Evolutionary conservation across 2,113 vertebrate genomes (phyloP).

Genomic region (Melanotaenia duboulayi): DNA sequence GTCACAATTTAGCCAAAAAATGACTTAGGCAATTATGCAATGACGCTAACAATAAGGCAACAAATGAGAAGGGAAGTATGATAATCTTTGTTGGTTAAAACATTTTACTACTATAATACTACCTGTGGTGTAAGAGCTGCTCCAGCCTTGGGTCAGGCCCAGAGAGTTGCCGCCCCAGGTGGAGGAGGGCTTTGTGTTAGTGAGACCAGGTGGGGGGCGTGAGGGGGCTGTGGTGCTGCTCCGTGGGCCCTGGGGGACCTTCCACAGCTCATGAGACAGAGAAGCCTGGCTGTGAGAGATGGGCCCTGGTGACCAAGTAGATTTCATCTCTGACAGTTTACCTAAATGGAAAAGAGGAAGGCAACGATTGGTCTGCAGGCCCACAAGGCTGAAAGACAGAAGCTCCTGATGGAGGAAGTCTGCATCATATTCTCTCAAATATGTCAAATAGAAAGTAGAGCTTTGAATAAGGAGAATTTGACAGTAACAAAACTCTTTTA

Average conservation of each 20-base stretch:
- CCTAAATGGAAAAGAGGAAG: slow-evolving; percentile 76
- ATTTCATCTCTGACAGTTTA: slow-evolving; percentile 98
- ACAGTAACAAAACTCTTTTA: background rate
- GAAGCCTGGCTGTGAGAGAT: slow-evolving; percentile 94
- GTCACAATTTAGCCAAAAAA: no score
- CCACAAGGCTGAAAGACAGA: background rate
- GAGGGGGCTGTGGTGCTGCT: slow-evolving; percentile 91
- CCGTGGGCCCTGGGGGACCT: slow-evolving; percentile 89
- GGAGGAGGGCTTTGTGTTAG: slow-evolving; percentile 94
- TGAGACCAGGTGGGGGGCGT: slow-evolving; percentile 93
- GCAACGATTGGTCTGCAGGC: slow-evolving; percentile 7
- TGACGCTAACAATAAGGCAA: background rate
- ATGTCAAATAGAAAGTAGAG: background rate
- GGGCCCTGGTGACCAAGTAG: slow-evolving; percentile 94
- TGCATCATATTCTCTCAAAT: background rate
- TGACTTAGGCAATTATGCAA: no score
- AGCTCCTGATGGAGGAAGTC: slow-evolving; percentile 9
- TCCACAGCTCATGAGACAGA: slow-evolving; percentile 97
- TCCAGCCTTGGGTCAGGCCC: slow-evolving; percentile 88
- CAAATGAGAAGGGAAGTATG: background rate
- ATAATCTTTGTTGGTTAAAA: background rate
- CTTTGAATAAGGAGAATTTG: background rate
- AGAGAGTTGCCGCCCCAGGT: slow-evolving; percentile 94
- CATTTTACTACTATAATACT: slow-evolving; percentile 4
- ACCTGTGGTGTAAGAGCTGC: slow-evolving; percentile 94